Conservation (phyloP, 2,113 vertebrate genomes). For the Hydrochoerus hydrochaeris region DNA sequence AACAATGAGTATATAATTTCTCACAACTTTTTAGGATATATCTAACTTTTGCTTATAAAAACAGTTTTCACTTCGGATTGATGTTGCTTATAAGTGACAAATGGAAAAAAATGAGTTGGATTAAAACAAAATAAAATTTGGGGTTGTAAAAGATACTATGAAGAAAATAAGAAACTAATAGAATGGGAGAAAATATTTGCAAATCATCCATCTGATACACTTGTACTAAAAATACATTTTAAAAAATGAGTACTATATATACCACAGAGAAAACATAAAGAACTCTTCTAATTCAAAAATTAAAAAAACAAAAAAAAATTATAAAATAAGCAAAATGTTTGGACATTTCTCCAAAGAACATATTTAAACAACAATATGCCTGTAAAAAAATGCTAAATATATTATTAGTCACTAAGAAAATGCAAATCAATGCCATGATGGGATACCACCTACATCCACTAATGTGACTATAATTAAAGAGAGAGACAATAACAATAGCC, state of each 20-base stretch:
- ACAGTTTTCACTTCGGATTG: background rate
- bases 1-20: background rate
- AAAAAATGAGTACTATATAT: background rate
- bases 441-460: background rate
- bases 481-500: background rate
- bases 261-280: background rate
- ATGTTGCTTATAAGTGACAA: background rate
- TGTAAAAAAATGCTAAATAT: background rate
- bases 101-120: background rate
- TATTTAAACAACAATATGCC: constrained; percentile 25
- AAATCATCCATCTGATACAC: background rate
- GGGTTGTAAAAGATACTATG: background rate
- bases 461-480: background rate
- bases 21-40: background rate
- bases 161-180: background rate
- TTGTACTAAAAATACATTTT: background rate
- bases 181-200: background rate
- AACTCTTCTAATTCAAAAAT: constrained; percentile 5
- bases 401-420: background rate
- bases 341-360: background rate
- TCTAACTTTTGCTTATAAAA: constrained; percentile 46
- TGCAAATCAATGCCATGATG: background rate
- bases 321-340: background rate
- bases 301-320: constrained; percentile 17
- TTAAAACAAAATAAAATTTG: constrained; percentile 1